Evolutionary conservation across 2,113 vertebrate species (phyloP), one percentile per base, ranked within the genome.

Genomic region (Crotalus viridis): DNA sequence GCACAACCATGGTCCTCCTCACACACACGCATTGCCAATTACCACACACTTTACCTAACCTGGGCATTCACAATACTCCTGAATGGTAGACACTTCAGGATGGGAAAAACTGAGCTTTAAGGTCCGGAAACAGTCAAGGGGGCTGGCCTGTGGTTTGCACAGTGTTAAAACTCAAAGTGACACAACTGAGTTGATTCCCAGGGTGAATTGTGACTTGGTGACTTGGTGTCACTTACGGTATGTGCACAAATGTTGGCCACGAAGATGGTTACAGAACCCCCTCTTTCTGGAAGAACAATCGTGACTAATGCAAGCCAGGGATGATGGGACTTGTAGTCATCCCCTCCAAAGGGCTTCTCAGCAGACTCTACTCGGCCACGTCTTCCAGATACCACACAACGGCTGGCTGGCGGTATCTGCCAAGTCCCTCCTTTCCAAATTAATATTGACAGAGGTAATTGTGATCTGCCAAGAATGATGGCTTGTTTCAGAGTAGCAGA

Each of bases 401-500:
- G 88, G 88, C 93, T 94, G 85, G 89, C 94, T 95, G 88, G 94
- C 69, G 24, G 81, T 33, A 86, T 1, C 85, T 0, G 93, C 39
- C 0, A 92, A 94, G 95, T 59, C 96, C 96, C 91, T 89, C 85
- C 1, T 87, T 93, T 92, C 94, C 95, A 95, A 96, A 96, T 95
- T 96, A 97, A 95, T 96, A 96, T 95, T 94, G 96, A 96, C 95
- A 94, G 95, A 81, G 89, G 95, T 96, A 96, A 96, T 96, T 96
- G 96, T 93, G 95, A 96, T 92, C 95, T 95, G 94, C 95, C 94
- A 87, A 85, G 88, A 96, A 96, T 96, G 96, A 95, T 94, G 93
- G 96, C 95, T 96, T 94, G 94, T 96, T 96, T 95, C 94, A 94
- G 95, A 12, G 90, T 95, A 94, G 96, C 96, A 26, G 24, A 21